phyloP scores from a whole-genome alignment of 35 echinoderm and acorn worm species.

The Apostichopus parvimensis region DNA sequence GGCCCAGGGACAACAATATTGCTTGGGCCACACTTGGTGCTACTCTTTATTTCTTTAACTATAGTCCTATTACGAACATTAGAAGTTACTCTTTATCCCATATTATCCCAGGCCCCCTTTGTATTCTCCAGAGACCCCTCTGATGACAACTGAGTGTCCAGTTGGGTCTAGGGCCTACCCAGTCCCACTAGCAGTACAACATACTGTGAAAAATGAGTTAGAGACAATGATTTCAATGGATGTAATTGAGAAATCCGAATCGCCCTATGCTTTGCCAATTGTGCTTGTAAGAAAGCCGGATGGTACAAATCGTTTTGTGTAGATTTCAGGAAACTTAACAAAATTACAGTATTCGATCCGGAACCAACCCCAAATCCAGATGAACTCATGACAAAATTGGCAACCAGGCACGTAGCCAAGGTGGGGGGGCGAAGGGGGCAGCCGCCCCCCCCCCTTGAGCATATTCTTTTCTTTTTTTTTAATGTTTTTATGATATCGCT shows the following conservation, averaged over 20 bases:
- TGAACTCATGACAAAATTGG: constrained; percentile 19
- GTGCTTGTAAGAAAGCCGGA: constrained; percentile 53
- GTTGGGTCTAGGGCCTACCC: constrained; percentile 66
- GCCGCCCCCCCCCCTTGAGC: no score
- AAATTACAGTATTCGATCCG: constrained; percentile 52
- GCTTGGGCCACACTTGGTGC: no score
- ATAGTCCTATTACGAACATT: no score
- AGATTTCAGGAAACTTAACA: constrained; percentile 48
- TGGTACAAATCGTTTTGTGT: constrained; percentile 33
- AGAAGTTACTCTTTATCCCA: no score
- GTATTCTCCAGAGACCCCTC: no score
- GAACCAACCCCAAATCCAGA: constrained; percentile 54
- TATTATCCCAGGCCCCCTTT: no score
- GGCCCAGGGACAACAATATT: no score
- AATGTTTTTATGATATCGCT: no score
- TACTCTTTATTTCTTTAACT: no score
- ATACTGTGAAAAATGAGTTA: constrained; percentile 21
- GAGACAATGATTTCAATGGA: constrained; percentile 54
- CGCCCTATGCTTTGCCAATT: constrained; percentile 60
- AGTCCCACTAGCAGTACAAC: constrained; percentile 22
- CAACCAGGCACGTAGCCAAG: neutral
- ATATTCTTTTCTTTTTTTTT: no score
- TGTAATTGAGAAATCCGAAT: constrained; percentile 48
- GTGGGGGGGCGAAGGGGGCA: no score
- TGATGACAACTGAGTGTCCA: constrained; percentile 51